Percentiles rank a stretch among this genome's conserved stretches.
phyloP scores from a whole-genome alignment of 2,113 vertebrate species.

The Hemiscyllium ocellatum region DNA sequence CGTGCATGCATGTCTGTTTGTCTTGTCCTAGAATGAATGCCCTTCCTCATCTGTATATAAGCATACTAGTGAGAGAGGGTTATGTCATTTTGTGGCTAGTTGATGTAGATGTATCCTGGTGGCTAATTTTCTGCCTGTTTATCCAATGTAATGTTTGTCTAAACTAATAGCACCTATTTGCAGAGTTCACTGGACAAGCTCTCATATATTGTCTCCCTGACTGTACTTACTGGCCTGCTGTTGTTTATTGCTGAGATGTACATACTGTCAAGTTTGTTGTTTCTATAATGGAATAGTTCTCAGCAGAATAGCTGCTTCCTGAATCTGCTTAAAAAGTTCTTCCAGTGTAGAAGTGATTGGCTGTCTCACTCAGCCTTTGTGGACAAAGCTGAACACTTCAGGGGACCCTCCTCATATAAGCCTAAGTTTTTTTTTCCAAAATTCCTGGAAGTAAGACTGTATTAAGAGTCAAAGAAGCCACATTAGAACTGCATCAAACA shows the following conservation, averaged over 20 bases:
- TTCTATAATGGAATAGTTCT: not conserved
- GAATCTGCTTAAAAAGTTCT: not conserved
- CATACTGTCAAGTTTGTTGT: not conserved
- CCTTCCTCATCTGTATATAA: too few species aligned
- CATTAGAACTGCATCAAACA: too few species aligned
- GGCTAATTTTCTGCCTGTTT: too few species aligned
- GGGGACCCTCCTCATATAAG: not conserved
- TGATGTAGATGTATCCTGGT: too few species aligned
- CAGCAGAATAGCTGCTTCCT: not conserved
- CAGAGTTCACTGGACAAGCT: not conserved
- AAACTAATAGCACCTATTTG: not conserved
- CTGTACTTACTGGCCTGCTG: not conserved
- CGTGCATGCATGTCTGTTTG: too few species aligned
- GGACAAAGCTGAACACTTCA: not conserved
- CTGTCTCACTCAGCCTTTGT: not conserved
- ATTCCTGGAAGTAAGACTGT: not conserved
- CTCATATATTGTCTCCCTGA: not conserved
- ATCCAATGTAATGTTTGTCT: too few species aligned
- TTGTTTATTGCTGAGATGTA: not conserved
- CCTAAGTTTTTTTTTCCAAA: not conserved
- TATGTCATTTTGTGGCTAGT: too few species aligned
- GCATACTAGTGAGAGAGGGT: too few species aligned
- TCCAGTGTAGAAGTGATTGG: not conserved
- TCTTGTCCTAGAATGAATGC: too few species aligned
- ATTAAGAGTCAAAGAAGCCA: too few species aligned